Base-by-base conservation (phyloP, 1,140 invertebrate genomes). In the Drosophila punjabiensis region DNA sequence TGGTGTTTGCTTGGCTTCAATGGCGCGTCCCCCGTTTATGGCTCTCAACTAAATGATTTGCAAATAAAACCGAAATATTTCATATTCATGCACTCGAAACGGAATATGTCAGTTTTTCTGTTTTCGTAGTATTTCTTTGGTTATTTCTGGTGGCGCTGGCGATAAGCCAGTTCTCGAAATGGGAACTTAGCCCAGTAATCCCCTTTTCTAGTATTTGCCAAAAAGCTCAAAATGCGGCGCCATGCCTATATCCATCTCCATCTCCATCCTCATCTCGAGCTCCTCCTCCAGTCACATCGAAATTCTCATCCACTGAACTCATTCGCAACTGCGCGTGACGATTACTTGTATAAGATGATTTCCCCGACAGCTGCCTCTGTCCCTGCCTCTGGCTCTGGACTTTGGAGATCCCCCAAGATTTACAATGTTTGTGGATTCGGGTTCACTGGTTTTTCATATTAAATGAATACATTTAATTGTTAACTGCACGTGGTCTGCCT, bases 11-110 rank as follows among this genome's bases (percentile, higher is more conserved):
- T 48, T 11, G 59, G 59, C 67, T 85, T 84, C 76, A 76, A 82
- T 67, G 76, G 76, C 65, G 45, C 61, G 69, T 78, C 74, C 68
- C 81, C 79, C n/a, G 61, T 35, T 65, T 80, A 82, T 43, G 32
- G 24, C 50, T 45, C 47, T 37, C 64, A 89, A 84, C 81, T 84
- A 75, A 88, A 88, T 88, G 63, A 78, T 76, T 78, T 78, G 69
- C 85, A 89, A 88, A 88, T 84, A 88, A 78, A 71, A 64, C 65
- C 65, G 58, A 53, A 62, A 78, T 78, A 77, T 59, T 67, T 58
- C 53, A 78, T 67, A 53, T 77, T 76, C 53, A 74, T 76, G 62
- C 62, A 68, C 53, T 45, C 60, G 35, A 48, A 56, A 76, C 68
- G 58, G 39, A 60, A 52, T 76, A 52, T 76, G 50, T 52, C 32